Base-by-base conservation (phyloP, 2,888 invertebrate genomes). In the Bellardia bayeri region DNA sequence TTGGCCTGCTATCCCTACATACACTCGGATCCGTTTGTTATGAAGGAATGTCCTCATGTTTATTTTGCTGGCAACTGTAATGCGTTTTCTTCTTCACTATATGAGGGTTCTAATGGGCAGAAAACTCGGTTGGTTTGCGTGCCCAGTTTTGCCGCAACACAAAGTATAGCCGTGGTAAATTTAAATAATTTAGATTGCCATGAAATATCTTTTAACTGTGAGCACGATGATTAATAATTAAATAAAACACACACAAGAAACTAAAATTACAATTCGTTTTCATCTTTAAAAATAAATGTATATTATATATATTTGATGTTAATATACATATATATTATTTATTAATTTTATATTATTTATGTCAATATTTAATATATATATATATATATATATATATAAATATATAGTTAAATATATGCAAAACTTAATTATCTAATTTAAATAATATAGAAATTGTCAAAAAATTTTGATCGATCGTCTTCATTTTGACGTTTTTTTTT, bases 61-160 rank as follows among this genome's bases (percentile, higher is more conserved):
- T 97, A 97, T 92, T 99, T 98, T 93, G 95, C 95, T 92, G 98
- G 98, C 0, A 98, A 98, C 94, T 97, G 97, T 92, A 94, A 95
- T 11, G 94, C 95, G 90, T 97, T 96, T 93, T 95, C 95, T 75
- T 96, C 96, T 0, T 96, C 95, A 90, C 85, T 97, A 14, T 95
- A 95, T 91, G 94, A 85, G 95, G 96, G 96, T 79, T 94, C 95
- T 11, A 94, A 95, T 79, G 96, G 95, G 6, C 97, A 97, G 92
- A 93, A 92, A 86, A 96, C 97, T 5, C 95, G 97, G 88, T 93
- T 98, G 16, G 95, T 98, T 56, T 96, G 97, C 90, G 94, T 98
- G 85, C 98, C 99, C 16, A 95, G 96, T 90, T 99, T 98, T 94
- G 95, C 95, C 87, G 94, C 94, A 86, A 96, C 96, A 0, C 95